phyloP scores from a whole-genome alignment of 2,888 invertebrate genomes.

The Pimpla rufipes region DNA sequence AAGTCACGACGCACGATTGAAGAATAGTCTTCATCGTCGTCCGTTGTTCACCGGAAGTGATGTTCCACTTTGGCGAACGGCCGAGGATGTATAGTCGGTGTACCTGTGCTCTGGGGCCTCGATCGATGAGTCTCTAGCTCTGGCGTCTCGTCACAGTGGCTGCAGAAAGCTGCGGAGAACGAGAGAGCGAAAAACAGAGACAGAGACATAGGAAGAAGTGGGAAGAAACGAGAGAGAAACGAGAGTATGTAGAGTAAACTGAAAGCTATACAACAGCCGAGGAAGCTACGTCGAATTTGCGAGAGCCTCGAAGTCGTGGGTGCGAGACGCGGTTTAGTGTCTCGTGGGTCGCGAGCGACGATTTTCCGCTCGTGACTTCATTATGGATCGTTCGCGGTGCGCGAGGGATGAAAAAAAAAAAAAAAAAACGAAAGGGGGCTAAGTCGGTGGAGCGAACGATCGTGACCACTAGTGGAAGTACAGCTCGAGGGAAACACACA shows the following conservation, averaged over 20 bases:
- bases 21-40: background rate
- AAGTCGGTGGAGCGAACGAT: slow-evolving; percentile 27
- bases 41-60: slow-evolving; percentile 48
- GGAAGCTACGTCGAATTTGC: slow-evolving; percentile 10
- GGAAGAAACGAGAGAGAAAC: slow-evolving; percentile 64
- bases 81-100: slow-evolving; percentile 24
- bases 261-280: slow-evolving; percentile 12
- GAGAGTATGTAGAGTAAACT: slow-evolving; percentile 51
- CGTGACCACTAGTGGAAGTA: slow-evolving; percentile 61
- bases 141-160: slow-evolving; percentile 47
- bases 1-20: background rate
- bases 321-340: slow-evolving; percentile 15
- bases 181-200: slow-evolving; percentile 35
- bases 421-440: slow-evolving; percentile 16
- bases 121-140: slow-evolving; percentile 54
- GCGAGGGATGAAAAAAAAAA: slow-evolving; percentile 56
- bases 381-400: slow-evolving; percentile 41
- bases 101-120: slow-evolving; percentile 25
- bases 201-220: too few species aligned
- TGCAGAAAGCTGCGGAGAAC: slow-evolving; percentile 19
- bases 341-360: slow-evolving; percentile 42
- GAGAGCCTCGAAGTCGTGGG: slow-evolving; percentile 31
- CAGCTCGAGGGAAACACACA: slow-evolving; percentile 49
- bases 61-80: slow-evolving; percentile 52
- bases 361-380: slow-evolving; percentile 59